Evolutionary conservation across 2,113 vertebrate species (phyloP), one percentile per base, ranked within the genome.

Genomic region (Pavo muticus): DNA sequence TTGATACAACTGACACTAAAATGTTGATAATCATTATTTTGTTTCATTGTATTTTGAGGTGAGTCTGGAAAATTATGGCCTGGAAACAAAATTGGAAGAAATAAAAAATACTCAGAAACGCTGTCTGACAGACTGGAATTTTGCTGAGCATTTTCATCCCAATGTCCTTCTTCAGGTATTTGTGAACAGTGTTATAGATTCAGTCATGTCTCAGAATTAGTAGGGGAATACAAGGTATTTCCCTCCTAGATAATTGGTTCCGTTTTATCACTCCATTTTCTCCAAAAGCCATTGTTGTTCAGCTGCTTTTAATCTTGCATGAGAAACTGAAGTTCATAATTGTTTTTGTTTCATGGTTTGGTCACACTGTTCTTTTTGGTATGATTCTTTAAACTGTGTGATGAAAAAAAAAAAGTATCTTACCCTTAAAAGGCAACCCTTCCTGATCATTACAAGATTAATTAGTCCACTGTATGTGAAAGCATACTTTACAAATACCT

Each of bases 131-230:
- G 98, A 99, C 88, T 99, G 98, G 98, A 98, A 80, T 95, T 98
- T 98, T 21, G 80, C 97, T 19, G 99, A 99, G 90, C 98, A 98
- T 93, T 98, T 99, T 95, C 96, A 96, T 27, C 95, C 98, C 0
- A 47, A 93, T 25, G 59, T 99, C 56, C 98, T 99, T 85, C 96
- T 94, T 72, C 99, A 99, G 99, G 99, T 99, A 97, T 71, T 75
- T 93, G 64, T 86, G 83, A 90, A 35, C 68, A 91, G 11, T 73
- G 16, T 88, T 70, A 21, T 5, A 29, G 45, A 25, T 64, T 52
- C 3, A 21, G 52, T 65, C 37, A 44, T 14, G 29, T 24, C 48
- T 67, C n/a, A 64, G 50, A 68, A 69, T 50, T 40, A 23, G 2
- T 37, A 57, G 50, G 14, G 8, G 37, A 87, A 68, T 65, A 65